Evolutionary conservation across 2,888 invertebrate genomes (phyloP).

Genomic region (Anoplius nigerrimus): DNA sequence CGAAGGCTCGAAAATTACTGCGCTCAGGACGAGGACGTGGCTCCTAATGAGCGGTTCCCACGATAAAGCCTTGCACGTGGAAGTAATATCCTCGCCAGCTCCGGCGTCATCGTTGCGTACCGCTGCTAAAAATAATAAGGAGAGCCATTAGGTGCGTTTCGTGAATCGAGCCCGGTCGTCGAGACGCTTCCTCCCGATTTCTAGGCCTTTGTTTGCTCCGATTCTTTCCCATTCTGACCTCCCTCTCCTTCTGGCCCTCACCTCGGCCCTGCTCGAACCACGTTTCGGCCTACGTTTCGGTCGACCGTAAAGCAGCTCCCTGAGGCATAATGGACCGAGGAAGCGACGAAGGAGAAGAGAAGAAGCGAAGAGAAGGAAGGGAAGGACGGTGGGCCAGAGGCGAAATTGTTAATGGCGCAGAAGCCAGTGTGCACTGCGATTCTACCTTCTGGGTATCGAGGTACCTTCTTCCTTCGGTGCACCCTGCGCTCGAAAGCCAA

Average conservation of each 20-base stretch:
- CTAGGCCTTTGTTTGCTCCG: conserved; percentile 26
- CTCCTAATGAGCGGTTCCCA: background rate
- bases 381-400: conserved; percentile 25
- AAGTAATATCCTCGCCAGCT: background rate
- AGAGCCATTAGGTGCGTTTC: conserved; percentile 24
- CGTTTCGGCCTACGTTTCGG: background rate
- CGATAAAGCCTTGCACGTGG: background rate
- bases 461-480: conserved; percentile 16
- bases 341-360: conserved; percentile 11
- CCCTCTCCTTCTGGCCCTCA: background rate
- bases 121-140: conserved; percentile 23
- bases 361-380: conserved; percentile 17
- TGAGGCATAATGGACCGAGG: too few species aligned
- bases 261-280: background rate
- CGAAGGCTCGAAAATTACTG: too few species aligned
- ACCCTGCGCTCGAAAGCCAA: conserved; percentile 32
- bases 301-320: background rate
- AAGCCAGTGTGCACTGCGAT: conserved; percentile 1
- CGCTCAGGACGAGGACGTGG: too few species aligned
- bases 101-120: background rate
- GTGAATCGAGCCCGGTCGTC: conserved; percentile 24
- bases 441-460: conserved; percentile 20
- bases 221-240: background rate
- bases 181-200: conserved; percentile 16
- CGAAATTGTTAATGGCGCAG: conserved; percentile 7